Conservation (phyloP, 2,797 vertebrate genomes). For the Cichlasoma orientale region DNA sequence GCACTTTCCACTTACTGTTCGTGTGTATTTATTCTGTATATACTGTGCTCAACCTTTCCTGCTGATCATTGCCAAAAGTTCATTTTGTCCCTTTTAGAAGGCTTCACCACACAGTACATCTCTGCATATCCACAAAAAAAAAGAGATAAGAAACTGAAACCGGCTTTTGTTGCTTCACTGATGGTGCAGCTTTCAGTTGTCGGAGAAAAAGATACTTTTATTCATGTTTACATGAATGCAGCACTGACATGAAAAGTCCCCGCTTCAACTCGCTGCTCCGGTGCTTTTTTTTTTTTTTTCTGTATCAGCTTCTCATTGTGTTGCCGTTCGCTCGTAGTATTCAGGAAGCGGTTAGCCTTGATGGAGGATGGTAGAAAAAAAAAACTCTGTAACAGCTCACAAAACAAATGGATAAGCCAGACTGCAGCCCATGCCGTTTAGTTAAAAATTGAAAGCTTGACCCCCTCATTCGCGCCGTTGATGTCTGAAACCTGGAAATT, state of each 20-base stretch:
- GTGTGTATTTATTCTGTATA: background rate
- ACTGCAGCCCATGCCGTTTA: conserved; percentile 4
- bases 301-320: conserved; percentile 18
- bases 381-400: conserved; percentile 27
- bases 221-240: background rate
- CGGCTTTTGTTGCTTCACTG: background rate
- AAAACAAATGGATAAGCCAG: conserved; percentile 56
- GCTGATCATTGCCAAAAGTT: background rate
- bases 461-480: background rate
- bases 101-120: background rate
- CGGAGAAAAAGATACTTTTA: background rate
- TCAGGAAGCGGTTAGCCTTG: conserved; percentile 71
- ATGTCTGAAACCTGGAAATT: background rate
- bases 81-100: background rate
- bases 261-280: background rate
- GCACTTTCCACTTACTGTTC: background rate
- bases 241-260: conserved; percentile 17
- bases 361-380: conserved; percentile 31
- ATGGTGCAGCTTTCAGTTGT: background rate
- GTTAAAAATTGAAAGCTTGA: background rate
- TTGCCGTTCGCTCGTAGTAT: conserved; percentile 11
- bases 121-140: background rate
- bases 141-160: background rate
- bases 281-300: background rate
- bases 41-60: background rate